Percentiles rank a stretch among this genome's conserved stretches.
phyloP scores from a whole-genome alignment of 2,113 vertebrate genomes.

The Neodon shergylaensis region DNA sequence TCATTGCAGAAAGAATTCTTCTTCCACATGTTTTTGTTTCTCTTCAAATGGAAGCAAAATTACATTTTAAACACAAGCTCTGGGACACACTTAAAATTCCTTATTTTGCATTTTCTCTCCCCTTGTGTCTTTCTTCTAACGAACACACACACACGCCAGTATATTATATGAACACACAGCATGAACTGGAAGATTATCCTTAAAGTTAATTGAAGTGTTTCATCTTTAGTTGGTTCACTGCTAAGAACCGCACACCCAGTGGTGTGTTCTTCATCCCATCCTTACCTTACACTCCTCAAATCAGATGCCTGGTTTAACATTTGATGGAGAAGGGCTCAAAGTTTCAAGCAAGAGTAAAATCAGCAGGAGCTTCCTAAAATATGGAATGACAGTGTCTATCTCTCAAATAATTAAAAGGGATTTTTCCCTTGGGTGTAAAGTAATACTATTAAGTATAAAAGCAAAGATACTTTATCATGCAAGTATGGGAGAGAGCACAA shows the following conservation, averaged over 20 bases:
- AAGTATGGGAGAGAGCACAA: constrained; percentile 40
- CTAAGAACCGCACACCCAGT: constrained; percentile 42
- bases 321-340: constrained; percentile 45
- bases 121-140: constrained; percentile 18
- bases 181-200: constrained; percentile 3
- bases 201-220: neutral
- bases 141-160: neutral
- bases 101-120: constrained; percentile 60
- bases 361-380: constrained; percentile 27
- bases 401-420: neutral
- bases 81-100: constrained; percentile 63
- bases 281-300: constrained; percentile 55
- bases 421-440: constrained; percentile 27
- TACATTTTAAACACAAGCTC: constrained; percentile 56
- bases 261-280: neutral
- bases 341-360: constrained; percentile 35
- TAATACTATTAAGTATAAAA: constrained; percentile 31
- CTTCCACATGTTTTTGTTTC: constrained; percentile 56
- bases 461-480: constrained; percentile 36
- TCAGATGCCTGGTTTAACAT: constrained; percentile 43
- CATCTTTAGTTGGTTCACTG: neutral
- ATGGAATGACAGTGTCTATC: constrained; percentile 26
- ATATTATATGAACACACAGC: neutral
- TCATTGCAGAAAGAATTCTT: constrained; percentile 57
- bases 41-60: constrained; percentile 60